These are phyloP conservation scores for Chromobotia macracanthus DNA, from an alignment of 2,797 vertebrate species.

Conservation along the genomic window DNA sequence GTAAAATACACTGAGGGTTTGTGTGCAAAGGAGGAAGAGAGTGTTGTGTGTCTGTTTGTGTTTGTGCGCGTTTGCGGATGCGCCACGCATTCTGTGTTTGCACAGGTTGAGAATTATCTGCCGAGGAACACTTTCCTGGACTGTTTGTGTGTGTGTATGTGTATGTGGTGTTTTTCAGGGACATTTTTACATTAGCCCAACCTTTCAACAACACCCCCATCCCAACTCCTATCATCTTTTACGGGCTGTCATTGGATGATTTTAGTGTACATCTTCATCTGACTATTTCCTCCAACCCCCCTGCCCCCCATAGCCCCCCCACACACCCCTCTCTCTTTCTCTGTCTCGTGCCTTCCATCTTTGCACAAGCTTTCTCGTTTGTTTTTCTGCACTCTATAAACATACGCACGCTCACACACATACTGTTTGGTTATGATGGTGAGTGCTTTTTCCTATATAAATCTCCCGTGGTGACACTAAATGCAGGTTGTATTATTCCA, in stretches of 20 bases:
- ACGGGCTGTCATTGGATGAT: conserved; percentile 69
- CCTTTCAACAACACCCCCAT: conserved; percentile 54
- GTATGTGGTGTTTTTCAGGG: conserved; percentile 68
- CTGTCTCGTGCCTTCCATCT: conserved; percentile 67
- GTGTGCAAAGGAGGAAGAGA: conserved; percentile 36
- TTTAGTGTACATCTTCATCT: conserved; percentile 78
- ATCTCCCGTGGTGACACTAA: conserved; percentile 85
- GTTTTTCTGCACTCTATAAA: conserved; percentile 69
- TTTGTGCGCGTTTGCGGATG: conserved; percentile 63
- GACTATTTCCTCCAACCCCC: conserved; percentile 27
- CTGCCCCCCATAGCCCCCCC: neutral
- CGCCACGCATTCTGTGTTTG: conserved; percentile 77
- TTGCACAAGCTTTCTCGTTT: conserved; percentile 64
- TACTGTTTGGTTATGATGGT: conserved; percentile 74
- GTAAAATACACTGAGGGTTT: conserved; percentile 88
- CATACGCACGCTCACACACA: conserved; percentile 53
- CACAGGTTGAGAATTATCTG: conserved; percentile 85
- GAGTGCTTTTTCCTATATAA: conserved; percentile 71
- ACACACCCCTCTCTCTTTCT: conserved; percentile 60
- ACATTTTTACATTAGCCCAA: conserved; percentile 72
- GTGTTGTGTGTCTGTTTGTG: conserved; percentile 37
- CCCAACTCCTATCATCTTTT: conserved; percentile 67
- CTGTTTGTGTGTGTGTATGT: conserved; percentile 35
- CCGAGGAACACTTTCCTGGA: conserved; percentile 81
- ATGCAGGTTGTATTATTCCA: conserved; percentile 88